Evolutionary conservation across 2,888 invertebrate species (phyloP).

Genomic region (Selenia dentaria): DNA sequence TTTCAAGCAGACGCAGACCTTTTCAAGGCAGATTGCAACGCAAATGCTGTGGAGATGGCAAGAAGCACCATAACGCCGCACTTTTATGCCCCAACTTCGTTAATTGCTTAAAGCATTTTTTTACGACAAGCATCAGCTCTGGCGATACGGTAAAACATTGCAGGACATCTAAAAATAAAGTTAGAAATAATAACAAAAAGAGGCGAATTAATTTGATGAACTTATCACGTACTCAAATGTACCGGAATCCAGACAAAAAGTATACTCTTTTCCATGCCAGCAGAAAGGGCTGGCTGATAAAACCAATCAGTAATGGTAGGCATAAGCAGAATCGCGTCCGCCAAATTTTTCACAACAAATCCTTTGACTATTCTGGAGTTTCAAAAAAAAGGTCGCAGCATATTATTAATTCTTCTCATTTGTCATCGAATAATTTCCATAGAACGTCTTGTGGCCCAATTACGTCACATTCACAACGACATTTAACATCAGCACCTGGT

Average conservation of each 20-base stretch:
- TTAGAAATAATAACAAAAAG: background rate
- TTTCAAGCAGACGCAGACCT: background rate
- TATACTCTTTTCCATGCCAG: slow-evolving; percentile 2
- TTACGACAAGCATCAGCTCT: background rate
- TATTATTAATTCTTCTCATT: background rate
- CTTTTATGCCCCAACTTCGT: background rate
- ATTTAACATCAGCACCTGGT: background rate
- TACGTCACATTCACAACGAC: background rate
- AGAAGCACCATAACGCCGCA: background rate
- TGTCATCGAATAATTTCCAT: background rate
- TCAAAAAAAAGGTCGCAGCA: background rate
- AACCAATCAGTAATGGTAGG: background rate
- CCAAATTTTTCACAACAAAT: background rate
- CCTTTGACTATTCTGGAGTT: background rate
- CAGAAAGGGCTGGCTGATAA: slow-evolving; percentile 3
- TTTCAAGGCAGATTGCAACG: background rate
- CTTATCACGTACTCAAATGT: background rate
- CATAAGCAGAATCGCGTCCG: background rate
- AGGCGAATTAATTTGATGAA: background rate
- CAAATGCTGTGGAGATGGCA: background rate
- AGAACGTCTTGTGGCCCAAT: background rate
- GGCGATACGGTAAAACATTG: background rate
- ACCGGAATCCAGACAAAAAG: background rate
- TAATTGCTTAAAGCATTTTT: background rate
- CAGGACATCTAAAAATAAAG: background rate